Percentiles rank a stretch among this genome's conserved stretches.
phyloP scores from a whole-genome alignment of 2,113 vertebrate genomes.

The Grallaria varia region DNA sequence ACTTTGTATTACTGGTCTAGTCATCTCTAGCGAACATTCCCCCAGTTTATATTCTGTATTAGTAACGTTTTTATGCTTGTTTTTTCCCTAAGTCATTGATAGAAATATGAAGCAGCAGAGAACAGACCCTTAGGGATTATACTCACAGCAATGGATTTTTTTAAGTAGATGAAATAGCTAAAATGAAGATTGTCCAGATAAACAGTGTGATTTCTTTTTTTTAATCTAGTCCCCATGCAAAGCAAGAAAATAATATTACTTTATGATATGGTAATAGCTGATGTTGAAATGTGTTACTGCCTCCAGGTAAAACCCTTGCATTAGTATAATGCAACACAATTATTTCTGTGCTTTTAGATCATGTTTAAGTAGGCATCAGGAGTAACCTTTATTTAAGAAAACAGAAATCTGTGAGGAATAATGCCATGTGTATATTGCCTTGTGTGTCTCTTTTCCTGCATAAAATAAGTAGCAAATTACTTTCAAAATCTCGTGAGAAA shows the following conservation, averaged over 20 bases:
- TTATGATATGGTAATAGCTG: conserved; percentile 7
- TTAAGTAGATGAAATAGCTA: background rate
- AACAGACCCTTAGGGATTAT: background rate
- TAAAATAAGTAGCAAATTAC: conserved; percentile 33
- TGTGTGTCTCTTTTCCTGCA: background rate
- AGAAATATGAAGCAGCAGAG: background rate
- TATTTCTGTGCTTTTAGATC: conserved; percentile 10
- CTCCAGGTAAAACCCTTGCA: background rate
- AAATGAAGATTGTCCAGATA: background rate
- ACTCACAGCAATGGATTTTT: background rate
- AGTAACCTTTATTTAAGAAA: conserved; percentile 19
- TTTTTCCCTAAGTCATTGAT: background rate
- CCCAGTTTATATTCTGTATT: background rate
- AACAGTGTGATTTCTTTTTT: background rate
- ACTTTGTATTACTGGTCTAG: background rate
- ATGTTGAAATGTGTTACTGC: conserved; percentile 33
- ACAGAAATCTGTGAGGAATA: background rate
- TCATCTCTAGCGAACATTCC: background rate
- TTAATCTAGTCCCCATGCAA: background rate
- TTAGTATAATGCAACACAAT: conserved; percentile 30
- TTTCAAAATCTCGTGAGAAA: conserved; percentile 10
- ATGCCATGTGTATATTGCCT: background rate
- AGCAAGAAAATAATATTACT: conserved; percentile 5
- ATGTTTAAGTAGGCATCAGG: conserved; percentile 8
- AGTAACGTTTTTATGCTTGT: background rate